Evolutionary conservation across 2,113 vertebrate genomes (phyloP).

Genomic region (Astatoreochromis straeleni): DNA sequence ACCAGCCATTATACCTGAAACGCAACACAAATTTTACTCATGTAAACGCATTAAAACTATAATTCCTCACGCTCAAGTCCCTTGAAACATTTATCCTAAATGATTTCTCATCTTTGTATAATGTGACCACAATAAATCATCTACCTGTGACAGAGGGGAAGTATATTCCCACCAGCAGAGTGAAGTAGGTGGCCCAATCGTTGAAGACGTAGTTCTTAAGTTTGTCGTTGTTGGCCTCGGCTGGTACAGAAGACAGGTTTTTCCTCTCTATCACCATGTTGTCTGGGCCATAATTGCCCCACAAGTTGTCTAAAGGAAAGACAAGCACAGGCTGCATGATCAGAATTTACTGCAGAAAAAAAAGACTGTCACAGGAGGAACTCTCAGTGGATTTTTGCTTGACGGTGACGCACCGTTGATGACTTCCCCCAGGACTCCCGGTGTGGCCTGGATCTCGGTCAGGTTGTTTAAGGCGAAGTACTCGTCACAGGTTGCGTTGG

Average conservation of each 20-base stretch:
- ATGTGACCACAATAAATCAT: neutral
- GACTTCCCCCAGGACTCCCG: constrained; percentile 80
- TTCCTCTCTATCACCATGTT: constrained; percentile 75
- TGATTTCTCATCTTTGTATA: neutral
- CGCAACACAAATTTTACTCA: neutral
- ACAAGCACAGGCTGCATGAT: neutral
- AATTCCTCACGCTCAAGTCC: neutral
- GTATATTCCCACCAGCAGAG: constrained; percentile 93
- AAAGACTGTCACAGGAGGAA: neutral
- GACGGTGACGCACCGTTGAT: constrained; percentile 67
- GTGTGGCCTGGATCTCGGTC: constrained; percentile 82
- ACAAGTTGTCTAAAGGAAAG: constrained; percentile 80
- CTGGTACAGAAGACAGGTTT: constrained; percentile 34
- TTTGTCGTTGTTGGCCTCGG: constrained; percentile 14
- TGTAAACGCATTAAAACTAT: neutral
- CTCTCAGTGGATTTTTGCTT: fast-evolving
- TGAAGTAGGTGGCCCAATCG: constrained; percentile 88
- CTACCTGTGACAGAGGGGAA: constrained; percentile 94
- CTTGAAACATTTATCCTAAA: fast-evolving
- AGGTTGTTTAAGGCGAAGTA: constrained; percentile 83
- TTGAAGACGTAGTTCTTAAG: constrained; percentile 74
- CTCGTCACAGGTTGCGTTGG: constrained; percentile 75
- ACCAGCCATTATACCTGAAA: constrained; percentile 92
- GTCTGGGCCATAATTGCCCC: constrained; percentile 78
- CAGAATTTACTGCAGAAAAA: neutral